A percentile compares a stretch with the other conserved stretches of the same genome.
phyloP scores from a whole-genome alignment of 1,140 invertebrate species.

The Macrobrachium rosenbergii region DNA sequence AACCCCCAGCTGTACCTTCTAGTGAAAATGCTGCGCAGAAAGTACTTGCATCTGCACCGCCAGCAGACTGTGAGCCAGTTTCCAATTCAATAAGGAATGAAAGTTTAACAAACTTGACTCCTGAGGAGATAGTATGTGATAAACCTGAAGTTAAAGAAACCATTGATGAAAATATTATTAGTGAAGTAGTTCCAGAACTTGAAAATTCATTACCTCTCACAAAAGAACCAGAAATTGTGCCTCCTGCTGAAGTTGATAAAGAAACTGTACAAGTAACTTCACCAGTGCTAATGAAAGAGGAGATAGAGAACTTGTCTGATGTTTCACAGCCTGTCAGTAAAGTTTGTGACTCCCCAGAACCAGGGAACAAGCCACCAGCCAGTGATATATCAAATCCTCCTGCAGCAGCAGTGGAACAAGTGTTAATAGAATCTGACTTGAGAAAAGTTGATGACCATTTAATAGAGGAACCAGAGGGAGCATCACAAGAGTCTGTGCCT shows the following conservation, averaged over 20 bases:
- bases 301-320: too few species aligned
- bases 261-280: background rate
- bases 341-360: too few species aligned
- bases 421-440: too few species aligned
- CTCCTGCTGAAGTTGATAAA: background rate
- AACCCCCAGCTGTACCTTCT: background rate
- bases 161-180: background rate
- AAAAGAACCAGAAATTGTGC: background rate
- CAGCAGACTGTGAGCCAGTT: background rate
- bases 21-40: background rate
- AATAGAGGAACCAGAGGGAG: too few species aligned
- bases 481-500: too few species aligned
- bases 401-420: too few species aligned
- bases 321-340: too few species aligned
- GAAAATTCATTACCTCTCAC: background rate
- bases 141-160: background rate
- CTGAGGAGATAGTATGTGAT: background rate
- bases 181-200: background rate
- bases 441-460: too few species aligned
- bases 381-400: too few species aligned
- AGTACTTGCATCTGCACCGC: background rate
- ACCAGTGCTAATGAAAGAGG: too few species aligned
- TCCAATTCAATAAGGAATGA: slow-evolving; percentile 25
- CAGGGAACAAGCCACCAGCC: too few species aligned
- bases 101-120: slow-evolving; percentile 21